Evolutionary conservation across 2,888 invertebrate genomes (phyloP), one percentile per base, ranked within the genome.

Genomic region (Synergus japonicus): DNA sequence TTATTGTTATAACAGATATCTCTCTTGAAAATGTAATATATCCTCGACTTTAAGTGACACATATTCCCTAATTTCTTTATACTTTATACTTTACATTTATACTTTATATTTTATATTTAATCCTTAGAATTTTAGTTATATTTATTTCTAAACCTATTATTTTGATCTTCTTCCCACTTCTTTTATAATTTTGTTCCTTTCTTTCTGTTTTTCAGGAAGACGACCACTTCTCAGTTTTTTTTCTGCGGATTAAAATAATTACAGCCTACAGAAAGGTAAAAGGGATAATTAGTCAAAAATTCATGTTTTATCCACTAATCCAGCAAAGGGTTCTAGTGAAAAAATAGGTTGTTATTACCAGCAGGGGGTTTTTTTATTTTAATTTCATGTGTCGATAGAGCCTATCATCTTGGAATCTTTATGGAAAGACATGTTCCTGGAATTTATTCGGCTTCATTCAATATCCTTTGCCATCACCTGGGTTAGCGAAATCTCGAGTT

Each of bases 171-270:
- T 44, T 29, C 4, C 46, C 22, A 1, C 15, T 29, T 8, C 46
- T 69, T 13, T 69, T 49, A 49, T 69, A 49, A 69, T 65, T 60
- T 77, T 37, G n/a, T 78, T 80, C 54, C 9, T 54, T 54, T 76
- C 18, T 46, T 69, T 76, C 37, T 66, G 15, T 60, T 54, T 54
- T 79, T 78, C 73, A 67, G 63, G 78, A 73, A 76, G 78, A 80
- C 76, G 77, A 69, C 54, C 8, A 9, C n/a, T 67, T 63, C 66
- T 60, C 37, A 41, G 22, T 41, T 43, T 37, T 43, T 66, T 43
- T 41, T 43, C 15, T 8, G 15, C 8, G 65, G 65, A 66, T 12
- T 9, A 66, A 41, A 66, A 29, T 69, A 69, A 29, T 49, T 49
- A 49, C 22, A 49, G 54, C 15, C 73, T 7, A 73, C 41, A n/a